Base-by-base conservation (phyloP, 2,888 invertebrate genomes). In the Agrochola litura region DNA sequence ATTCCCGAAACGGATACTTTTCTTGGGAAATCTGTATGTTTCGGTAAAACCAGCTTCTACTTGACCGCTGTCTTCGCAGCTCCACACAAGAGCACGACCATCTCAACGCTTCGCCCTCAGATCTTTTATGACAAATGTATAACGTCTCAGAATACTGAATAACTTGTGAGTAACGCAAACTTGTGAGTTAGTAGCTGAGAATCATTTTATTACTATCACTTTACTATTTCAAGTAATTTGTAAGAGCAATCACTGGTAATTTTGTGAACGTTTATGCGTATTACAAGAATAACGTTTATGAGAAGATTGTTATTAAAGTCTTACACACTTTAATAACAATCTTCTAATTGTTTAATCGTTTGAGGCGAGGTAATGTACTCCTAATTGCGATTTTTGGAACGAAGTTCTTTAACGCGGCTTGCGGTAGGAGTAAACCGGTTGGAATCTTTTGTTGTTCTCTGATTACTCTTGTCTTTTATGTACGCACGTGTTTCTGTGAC, bases 51-150 rank as follows among this genome's bases (percentile, higher is more conserved):
- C 19, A 22, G 37, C n/a, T 73, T 22, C 2, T 56, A 5, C 6
- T 2, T 19, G 0, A 0, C 22, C 81, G 78, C 76, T 52, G 12
- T 22, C 19, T 76, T 60, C 9, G n/a, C 19, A 61, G 73, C 88
- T 72, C 56, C 43, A 80, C 56, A 63, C 49, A 22, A 9, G 41
- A 70, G 72, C 71, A 81, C 80, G 80, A 80, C 78, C 81, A 63
- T 58, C 75, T 82, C 76, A 75, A 75, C 77, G 71, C 73, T 75
- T 75, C 56, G 58, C 72, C 68, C 61, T 76, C 72, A 81, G 75
- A 80, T 80, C 63, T 84, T 81, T 86, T 83, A 87, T 87, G 81
- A 88, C 86, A 81, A 88, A 88, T 87, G 79, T 87, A 79, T 82
- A 84, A 77, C 79, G 79, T 83, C 82, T 77, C 77, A 46, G 65